Percentiles rank a stretch among this genome's conserved stretches.
Evolutionary conservation across 2,113 vertebrate genomes (phyloP).

Genomic region (Limanda limanda): DNA sequence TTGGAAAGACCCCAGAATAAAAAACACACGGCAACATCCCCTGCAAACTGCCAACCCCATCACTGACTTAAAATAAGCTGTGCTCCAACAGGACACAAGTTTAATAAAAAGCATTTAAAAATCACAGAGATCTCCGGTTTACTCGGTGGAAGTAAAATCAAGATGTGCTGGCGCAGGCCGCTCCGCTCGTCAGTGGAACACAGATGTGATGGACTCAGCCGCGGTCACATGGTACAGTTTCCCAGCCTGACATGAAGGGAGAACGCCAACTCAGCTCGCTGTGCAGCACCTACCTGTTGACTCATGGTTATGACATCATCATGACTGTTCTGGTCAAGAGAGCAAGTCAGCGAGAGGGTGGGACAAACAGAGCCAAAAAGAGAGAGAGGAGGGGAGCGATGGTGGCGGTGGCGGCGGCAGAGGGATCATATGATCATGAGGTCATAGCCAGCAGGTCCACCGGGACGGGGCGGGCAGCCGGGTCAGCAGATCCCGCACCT

Average conservation of each 20-base stretch:
- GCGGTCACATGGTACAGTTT: constrained; percentile 48
- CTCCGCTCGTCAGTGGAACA: constrained; percentile 21
- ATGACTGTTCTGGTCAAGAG: constrained; percentile 63
- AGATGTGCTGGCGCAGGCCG: constrained; percentile 41
- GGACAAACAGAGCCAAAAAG: constrained; percentile 31
- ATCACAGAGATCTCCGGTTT: constrained; percentile 16
- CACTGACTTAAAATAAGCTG: constrained; percentile 1
- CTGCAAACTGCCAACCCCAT: constrained; percentile 17
- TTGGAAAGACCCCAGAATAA: constrained; percentile 59
- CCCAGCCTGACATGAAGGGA: constrained; percentile 33
- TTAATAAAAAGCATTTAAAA: constrained; percentile 20
- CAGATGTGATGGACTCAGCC: constrained; percentile 59
- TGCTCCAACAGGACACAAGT: neutral
- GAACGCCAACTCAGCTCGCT: constrained; percentile 66
- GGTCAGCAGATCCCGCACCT: constrained; percentile 78
- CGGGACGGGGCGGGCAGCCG: constrained; percentile 49
- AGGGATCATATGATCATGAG: constrained; percentile 70
- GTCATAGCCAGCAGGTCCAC: constrained; percentile 62
- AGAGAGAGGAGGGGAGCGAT: constrained; percentile 20
- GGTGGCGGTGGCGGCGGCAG: constrained; percentile 15
- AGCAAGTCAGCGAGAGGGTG: neutral
- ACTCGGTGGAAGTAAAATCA: constrained; percentile 18
- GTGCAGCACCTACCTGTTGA: constrained; percentile 71
- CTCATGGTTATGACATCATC: constrained; percentile 73
- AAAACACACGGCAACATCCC: constrained; percentile 31